A percentile compares a stretch with the other conserved stretches of the same genome.
phyloP scores from a whole-genome alignment of 2,888 invertebrate species.

The Mongoloraphidia duomilia region DNA sequence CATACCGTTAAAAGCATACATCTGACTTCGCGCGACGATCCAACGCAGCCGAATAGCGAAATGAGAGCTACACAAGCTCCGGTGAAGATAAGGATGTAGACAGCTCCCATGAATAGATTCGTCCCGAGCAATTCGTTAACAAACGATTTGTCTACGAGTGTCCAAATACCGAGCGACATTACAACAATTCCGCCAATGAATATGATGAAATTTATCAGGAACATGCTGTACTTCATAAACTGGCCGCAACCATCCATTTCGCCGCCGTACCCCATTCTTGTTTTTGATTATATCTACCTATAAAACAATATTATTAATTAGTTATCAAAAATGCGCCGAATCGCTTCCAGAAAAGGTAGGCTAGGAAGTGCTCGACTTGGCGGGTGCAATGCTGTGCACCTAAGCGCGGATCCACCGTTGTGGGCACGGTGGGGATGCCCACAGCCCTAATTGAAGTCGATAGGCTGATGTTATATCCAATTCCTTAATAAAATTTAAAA shows the following conservation, averaged over 20 bases:
- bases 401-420: no score
- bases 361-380: no score
- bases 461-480: no score
- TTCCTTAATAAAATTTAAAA: no score
- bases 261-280: constrained; percentile 56
- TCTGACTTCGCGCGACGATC: constrained; percentile 86
- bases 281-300: not conserved
- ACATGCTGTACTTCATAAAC: constrained; percentile 75
- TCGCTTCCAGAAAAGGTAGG: no score
- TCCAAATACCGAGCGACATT: constrained; percentile 71
- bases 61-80: constrained; percentile 70
- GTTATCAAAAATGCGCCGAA: no score
- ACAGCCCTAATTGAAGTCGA: no score
- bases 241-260: constrained; percentile 82
- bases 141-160: constrained; percentile 69
- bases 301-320: not conserved
- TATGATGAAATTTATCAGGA: constrained; percentile 69
- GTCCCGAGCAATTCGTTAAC: constrained; percentile 74
- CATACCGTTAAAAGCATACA: constrained; percentile 84
- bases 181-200: constrained; percentile 66
- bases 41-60: constrained; percentile 83
- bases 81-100: constrained; percentile 69
- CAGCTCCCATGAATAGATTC: constrained; percentile 74
- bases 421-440: no score
- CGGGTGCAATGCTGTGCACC: no score